These are phyloP conservation scores for Drosophila albomicans DNA, from an alignment of 1,140 invertebrate genomes.

Conservation along the genomic window DNA sequence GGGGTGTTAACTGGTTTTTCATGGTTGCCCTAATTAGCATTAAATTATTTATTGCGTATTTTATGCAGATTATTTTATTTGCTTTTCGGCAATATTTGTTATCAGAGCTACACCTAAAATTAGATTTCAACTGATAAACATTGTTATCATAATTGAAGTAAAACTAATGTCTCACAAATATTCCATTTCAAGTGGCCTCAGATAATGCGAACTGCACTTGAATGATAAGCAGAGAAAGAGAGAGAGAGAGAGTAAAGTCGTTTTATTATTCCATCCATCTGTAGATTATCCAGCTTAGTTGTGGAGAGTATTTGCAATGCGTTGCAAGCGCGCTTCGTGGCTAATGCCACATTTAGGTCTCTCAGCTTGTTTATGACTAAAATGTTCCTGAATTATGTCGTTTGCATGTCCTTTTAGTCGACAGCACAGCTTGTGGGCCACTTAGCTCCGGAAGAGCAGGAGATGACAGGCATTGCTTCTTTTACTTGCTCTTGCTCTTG, in stretches of 20 bases:
- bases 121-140: no score
- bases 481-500: not conserved
- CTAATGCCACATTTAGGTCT: constrained; percentile 14
- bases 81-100: no score
- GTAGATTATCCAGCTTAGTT: not conserved
- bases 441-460: constrained; percentile 46
- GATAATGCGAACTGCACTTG: no score
- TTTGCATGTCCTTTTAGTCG: constrained; percentile 54
- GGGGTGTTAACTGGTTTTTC: no score
- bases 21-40: no score
- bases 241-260: no score
- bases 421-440: constrained; percentile 53
- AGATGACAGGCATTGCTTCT: no score
- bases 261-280: no score
- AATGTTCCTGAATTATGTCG: constrained; percentile 63
- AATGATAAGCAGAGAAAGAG: no score
- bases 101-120: no score
- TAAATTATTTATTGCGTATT: no score
- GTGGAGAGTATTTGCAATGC: constrained; percentile 23
- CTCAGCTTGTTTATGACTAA: constrained; percentile 18
- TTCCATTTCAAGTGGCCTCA: not conserved
- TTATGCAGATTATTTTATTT: no score
- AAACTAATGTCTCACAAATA: not conserved
- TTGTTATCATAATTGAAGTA: constrained; percentile 4
- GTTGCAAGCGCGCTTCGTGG: not conserved